These are phyloP conservation scores for Batillaria attramentaria DNA, from an alignment of 1,140 invertebrate species.

Conservation along the genomic window DNA sequence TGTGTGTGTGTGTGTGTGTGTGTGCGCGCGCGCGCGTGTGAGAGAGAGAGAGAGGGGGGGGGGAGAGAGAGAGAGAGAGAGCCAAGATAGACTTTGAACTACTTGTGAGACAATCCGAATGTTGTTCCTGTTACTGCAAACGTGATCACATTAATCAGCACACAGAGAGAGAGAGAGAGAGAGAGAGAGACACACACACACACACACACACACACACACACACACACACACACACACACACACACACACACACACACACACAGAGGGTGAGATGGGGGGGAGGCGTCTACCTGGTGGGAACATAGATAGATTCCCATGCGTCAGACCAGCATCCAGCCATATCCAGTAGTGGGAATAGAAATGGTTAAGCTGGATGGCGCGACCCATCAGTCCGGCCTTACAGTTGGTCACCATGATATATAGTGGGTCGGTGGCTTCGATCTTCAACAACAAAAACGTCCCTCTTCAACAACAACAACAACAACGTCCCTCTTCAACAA, in stretches of 20 bases:
- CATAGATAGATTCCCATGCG: slow-evolving; percentile 25
- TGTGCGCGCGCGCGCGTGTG: no score
- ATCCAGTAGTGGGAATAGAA: slow-evolving; percentile 31
- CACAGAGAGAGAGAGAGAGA: neutral
- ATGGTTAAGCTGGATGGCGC: slow-evolving; percentile 25
- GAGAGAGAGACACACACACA: neutral
- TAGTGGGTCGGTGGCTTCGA: slow-evolving; percentile 21
- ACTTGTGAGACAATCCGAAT: no score
- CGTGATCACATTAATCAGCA: neutral
- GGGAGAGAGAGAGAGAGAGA: no score
- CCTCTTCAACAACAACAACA: no score
- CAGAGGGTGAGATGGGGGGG: no score
- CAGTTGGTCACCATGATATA: slow-evolving; percentile 37
- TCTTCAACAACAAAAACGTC: neutral
- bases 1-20: no score
- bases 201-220: slow-evolving; percentile 1
- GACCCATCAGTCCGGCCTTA: slow-evolving; percentile 23
- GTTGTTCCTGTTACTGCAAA: no score
- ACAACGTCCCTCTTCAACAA: no score
- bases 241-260: neutral
- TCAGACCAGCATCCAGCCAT: slow-evolving; percentile 35
- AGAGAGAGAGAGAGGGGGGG: no score
- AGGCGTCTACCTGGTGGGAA: slow-evolving; percentile 32
- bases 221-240: neutral
- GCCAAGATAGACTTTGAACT: no score